These are phyloP conservation scores for Pangasius sanitwongsei DNA, from an alignment of 2,797 vertebrate species.

Conservation along the genomic window DNA sequence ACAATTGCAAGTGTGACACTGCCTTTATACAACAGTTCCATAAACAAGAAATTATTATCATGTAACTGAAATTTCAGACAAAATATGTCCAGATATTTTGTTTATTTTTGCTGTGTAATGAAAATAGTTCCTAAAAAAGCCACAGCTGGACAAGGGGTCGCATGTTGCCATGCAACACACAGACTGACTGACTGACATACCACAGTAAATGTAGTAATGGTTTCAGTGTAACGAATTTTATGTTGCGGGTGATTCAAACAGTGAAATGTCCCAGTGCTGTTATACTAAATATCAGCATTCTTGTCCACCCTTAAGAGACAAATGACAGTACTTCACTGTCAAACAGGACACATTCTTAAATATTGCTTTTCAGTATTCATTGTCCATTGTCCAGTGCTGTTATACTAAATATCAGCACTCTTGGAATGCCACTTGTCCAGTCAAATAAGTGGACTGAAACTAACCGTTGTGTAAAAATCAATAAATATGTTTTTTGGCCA, in stretches of 20 bases:
- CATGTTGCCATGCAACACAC: too few relatives aligned
- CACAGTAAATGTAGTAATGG: not conserved
- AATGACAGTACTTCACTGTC: slow-evolving; percentile 64
- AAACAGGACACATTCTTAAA: slow-evolving; percentile 67
- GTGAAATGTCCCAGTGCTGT: not conserved
- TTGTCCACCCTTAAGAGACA: slow-evolving; percentile 69
- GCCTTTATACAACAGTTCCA: not conserved
- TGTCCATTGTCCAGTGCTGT: slow-evolving; percentile 2
- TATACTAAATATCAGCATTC: too few relatives aligned
- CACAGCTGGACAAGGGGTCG: not conserved
- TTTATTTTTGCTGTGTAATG: not conserved
- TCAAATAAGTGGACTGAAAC: not conserved
- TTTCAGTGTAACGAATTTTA: not conserved
- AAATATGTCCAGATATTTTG: not conserved
- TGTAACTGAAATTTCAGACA: not conserved
- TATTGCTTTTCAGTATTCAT: slow-evolving; percentile 63
- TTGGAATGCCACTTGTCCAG: not conserved
- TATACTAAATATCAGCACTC: not conserved
- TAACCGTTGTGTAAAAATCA: not conserved
- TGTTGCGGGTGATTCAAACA: not conserved
- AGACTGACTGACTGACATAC: not conserved
- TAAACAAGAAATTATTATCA: not conserved
- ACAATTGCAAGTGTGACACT: not conserved
- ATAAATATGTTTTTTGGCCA: not conserved
- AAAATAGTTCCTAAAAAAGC: not conserved